A percentile compares a stretch with the other conserved stretches of the same genome.
Evolutionary conservation across 2,888 invertebrate genomes (phyloP).

Genomic region (Hirtodrosophila confusa): DNA sequence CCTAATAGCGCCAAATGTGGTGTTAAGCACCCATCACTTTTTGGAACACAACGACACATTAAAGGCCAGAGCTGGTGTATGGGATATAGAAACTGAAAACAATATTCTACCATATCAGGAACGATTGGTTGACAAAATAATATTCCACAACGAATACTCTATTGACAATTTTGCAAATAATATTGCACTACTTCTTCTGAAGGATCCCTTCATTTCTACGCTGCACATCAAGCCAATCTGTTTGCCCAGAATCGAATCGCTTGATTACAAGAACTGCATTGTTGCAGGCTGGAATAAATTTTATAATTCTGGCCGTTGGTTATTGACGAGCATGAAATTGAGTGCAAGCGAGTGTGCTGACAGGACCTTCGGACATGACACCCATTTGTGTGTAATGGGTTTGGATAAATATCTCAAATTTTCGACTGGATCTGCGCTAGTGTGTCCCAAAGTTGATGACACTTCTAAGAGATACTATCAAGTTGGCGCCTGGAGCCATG

Average conservation of each 20-base stretch:
- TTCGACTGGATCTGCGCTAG: slow-evolving; percentile 18
- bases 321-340: not conserved
- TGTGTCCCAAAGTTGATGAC: slow-evolving; percentile 9
- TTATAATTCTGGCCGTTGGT: not conserved
- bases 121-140: not conserved
- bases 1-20: slow-evolving; percentile 7
- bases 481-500: slow-evolving; percentile 28
- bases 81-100: slow-evolving; percentile 21
- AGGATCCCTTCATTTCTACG: not conserved
- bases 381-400: not conserved
- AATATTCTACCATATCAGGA: slow-evolving; percentile 28
- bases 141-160: not conserved
- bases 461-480: slow-evolving; percentile 16
- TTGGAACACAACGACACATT: rapidly evolving
- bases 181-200: slow-evolving; percentile 35
- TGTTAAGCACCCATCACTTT: slow-evolving; percentile 1
- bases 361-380: not conserved
- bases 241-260: not conserved
- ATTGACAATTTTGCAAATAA: slow-evolving; percentile 3
- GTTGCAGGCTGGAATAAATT: slow-evolving; percentile 33
- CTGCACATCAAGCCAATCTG: slow-evolving; percentile 27
- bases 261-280: slow-evolving; percentile 15
- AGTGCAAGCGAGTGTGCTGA: not conserved
- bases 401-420: rapidly evolving
- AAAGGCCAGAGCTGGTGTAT: slow-evolving; percentile 38